phyloP scores from a whole-genome alignment of 2,797 vertebrate genomes.

The Prionace glauca region DNA sequence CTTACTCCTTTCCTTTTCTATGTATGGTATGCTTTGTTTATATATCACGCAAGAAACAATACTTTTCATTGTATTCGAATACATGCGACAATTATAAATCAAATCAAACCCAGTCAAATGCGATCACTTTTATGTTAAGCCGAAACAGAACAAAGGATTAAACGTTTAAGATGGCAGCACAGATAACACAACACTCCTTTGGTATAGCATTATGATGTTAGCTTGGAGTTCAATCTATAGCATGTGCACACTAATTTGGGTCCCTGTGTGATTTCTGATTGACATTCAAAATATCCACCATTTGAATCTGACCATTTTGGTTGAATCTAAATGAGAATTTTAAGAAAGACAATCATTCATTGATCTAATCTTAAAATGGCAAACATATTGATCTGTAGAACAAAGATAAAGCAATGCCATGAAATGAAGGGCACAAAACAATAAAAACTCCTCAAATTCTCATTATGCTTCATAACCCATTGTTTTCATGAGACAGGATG shows the following conservation, averaged over 20 bases:
- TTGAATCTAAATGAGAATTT: background rate
- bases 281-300: background rate
- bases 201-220: background rate
- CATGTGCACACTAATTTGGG: background rate
- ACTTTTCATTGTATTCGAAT: no score
- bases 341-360: background rate
- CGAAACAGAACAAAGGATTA: background rate
- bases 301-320: background rate
- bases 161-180: background rate
- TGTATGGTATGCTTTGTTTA: no score
- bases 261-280: background rate
- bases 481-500: background rate
- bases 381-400: background rate
- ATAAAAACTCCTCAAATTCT: background rate
- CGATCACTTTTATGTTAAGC: background rate
- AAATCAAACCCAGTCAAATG: no score
- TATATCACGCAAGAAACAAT: no score
- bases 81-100: no score
- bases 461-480: background rate
- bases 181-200: background rate
- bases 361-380: background rate
- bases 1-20: no score
- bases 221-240: background rate
- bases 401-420: background rate
- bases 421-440: background rate